These are phyloP conservation scores for Dromiciops gliroides DNA, from an alignment of 2,113 vertebrate species.

Conservation along the genomic window DNA sequence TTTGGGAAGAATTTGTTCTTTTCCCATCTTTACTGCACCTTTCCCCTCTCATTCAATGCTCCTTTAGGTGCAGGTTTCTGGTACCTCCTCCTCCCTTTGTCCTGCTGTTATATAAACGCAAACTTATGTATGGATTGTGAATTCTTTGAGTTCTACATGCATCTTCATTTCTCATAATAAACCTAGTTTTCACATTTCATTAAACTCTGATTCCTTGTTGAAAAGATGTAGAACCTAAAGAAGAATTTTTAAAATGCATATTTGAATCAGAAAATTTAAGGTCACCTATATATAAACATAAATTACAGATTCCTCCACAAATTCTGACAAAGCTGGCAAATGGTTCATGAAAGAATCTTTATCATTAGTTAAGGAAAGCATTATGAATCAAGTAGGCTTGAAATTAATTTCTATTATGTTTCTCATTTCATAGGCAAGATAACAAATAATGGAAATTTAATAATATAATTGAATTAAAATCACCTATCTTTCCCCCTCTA, in stretches of 20 bases:
- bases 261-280: background rate
- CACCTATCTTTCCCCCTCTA: background rate
- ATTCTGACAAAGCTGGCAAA: slow-evolving; percentile 1
- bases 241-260: background rate
- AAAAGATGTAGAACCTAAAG: background rate
- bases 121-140: too few relatives aligned
- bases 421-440: background rate
- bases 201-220: too few relatives aligned
- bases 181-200: too few relatives aligned
- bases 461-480: background rate
- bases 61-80: too few relatives aligned
- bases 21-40: too few relatives aligned
- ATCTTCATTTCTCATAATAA: too few relatives aligned
- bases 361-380: background rate
- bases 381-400: background rate
- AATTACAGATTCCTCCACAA: background rate
- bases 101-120: too few relatives aligned
- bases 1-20: too few relatives aligned
- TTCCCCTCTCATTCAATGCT: too few relatives aligned
- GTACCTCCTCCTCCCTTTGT: too few relatives aligned
- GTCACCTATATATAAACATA: background rate
- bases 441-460: slow-evolving; percentile 3
- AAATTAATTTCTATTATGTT: background rate
- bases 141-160: too few relatives aligned
- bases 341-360: background rate